phyloP scores from a whole-genome alignment of 2,797 vertebrate species.

The Amblyopsis hoosieri region DNA sequence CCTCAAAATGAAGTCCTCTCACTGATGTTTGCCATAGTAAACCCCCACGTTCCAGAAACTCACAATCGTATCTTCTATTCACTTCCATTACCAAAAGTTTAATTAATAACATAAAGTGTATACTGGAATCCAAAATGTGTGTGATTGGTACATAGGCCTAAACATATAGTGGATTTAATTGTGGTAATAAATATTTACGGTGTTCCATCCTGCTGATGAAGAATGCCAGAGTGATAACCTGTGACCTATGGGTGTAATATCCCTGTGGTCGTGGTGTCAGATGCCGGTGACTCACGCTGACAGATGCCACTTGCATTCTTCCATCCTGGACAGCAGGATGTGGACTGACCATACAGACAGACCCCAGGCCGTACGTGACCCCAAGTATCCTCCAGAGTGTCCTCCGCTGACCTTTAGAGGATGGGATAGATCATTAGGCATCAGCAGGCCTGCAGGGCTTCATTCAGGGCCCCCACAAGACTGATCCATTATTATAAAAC shows the following conservation, averaged over 20 bases:
- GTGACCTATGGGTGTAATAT: constrained; percentile 25
- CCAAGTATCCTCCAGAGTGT: constrained; percentile 9
- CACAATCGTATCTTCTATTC: no score
- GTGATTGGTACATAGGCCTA: no score
- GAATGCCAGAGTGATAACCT: constrained; percentile 29
- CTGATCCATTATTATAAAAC: not conserved
- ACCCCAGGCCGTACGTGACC: constrained; percentile 38
- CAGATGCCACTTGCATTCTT: constrained; percentile 66
- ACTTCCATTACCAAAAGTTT: no score
- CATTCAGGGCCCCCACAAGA: constrained; percentile 1
- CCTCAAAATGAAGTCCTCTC: no score
- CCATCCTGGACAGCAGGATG: constrained; percentile 72
- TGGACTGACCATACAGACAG: constrained; percentile 54
- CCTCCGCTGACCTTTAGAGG: constrained; percentile 44
- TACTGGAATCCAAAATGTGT: not conserved
- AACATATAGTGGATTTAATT: no score
- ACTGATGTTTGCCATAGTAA: no score
- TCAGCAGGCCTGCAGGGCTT: constrained; percentile 16
- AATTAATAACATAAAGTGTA: no score
- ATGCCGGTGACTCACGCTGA: constrained; percentile 61
- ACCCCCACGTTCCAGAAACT: no score
- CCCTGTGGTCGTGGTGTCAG: constrained; percentile 21
- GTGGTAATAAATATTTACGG: no score
- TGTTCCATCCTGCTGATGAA: constrained; percentile 6
- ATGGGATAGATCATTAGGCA: constrained; percentile 19